Evolutionary conservation across 1,140 invertebrate genomes (phyloP).

Genomic region (Solenopsis fugax): DNA sequence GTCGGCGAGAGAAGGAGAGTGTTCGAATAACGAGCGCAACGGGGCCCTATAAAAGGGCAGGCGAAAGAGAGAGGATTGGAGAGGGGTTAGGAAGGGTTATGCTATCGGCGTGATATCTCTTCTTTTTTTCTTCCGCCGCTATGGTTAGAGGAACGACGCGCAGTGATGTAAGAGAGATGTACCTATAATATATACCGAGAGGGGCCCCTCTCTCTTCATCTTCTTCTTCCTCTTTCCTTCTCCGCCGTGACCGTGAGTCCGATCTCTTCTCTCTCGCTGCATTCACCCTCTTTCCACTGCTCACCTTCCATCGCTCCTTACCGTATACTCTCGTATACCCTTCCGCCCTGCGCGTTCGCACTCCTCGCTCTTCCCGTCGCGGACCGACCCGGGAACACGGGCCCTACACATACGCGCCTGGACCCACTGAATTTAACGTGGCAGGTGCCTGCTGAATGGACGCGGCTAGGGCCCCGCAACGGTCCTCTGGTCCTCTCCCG

Average conservation of each 20-base stretch:
- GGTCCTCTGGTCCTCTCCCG: neutral
- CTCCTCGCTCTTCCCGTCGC: constrained; percentile 16
- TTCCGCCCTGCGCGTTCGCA: constrained; percentile 3
- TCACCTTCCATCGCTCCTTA: neutral
- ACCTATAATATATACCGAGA: constrained; percentile 48
- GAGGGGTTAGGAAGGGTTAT: constrained; percentile 35
- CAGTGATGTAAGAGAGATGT: constrained; percentile 76
- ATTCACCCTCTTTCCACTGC: neutral
- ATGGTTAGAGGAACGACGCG: constrained; percentile 60
- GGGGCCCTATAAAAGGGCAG: constrained; percentile 1
- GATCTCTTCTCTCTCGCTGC: neutral
- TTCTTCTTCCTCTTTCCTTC: constrained; percentile 31
- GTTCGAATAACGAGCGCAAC: constrained; percentile 47
- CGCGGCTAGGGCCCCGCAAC: constrained; percentile 54
- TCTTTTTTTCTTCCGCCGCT: constrained; percentile 64
- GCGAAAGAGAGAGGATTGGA: neutral
- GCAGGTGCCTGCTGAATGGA: constrained; percentile 78
- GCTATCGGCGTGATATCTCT: constrained; percentile 72
- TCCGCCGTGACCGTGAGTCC: neutral
- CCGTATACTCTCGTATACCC: neutral
- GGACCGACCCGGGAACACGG: constrained; percentile 38
- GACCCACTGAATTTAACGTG: constrained; percentile 75
- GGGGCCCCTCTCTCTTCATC: constrained; percentile 23
- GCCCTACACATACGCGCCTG: constrained; percentile 8
- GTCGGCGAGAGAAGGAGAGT: constrained; percentile 12